Percentiles rank a stretch among this genome's conserved stretches.
These are phyloP conservation scores for Aphis craccivora DNA, from an alignment of 1,140 invertebrate genomes.

Conservation along the genomic window DNA sequence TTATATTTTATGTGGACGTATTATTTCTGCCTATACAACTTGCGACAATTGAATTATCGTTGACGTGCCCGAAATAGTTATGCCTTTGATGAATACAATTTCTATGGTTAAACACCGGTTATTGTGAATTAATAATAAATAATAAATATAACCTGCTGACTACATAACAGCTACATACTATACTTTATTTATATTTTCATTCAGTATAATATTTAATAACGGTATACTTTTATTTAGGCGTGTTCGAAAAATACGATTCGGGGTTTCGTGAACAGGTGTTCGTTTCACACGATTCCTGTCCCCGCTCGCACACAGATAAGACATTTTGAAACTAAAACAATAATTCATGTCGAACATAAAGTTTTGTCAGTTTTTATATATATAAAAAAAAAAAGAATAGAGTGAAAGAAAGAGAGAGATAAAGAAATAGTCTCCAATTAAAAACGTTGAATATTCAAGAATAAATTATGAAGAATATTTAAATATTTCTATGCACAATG, in stretches of 20 bases:
- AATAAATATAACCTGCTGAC: background rate
- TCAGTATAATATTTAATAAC: background rate
- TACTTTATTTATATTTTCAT: background rate
- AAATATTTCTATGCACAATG: background rate
- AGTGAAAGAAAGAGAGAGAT: background rate
- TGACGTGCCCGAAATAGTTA: background rate
- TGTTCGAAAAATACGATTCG: background rate
- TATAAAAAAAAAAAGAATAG: background rate
- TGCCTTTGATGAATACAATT: background rate
- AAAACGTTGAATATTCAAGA: background rate
- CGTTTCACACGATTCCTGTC: background rate
- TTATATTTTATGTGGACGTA: no score
- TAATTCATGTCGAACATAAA: constrained; percentile 24
- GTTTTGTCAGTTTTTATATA: background rate
- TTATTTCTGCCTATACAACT: no score
- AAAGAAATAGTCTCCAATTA: constrained; percentile 18
- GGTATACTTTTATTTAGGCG: background rate
- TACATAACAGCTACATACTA: background rate
- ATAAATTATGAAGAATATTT: background rate
- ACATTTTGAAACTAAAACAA: constrained; percentile 19
- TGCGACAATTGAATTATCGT: background rate
- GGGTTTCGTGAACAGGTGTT: constrained; percentile 29
- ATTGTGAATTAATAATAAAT: background rate
- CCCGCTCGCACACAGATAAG: background rate
- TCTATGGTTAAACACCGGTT: background rate